A percentile compares a stretch with the other conserved stretches of the same genome.
phyloP scores from a whole-genome alignment of 2,113 vertebrate genomes.

The Sebastes schlegelii region DNA sequence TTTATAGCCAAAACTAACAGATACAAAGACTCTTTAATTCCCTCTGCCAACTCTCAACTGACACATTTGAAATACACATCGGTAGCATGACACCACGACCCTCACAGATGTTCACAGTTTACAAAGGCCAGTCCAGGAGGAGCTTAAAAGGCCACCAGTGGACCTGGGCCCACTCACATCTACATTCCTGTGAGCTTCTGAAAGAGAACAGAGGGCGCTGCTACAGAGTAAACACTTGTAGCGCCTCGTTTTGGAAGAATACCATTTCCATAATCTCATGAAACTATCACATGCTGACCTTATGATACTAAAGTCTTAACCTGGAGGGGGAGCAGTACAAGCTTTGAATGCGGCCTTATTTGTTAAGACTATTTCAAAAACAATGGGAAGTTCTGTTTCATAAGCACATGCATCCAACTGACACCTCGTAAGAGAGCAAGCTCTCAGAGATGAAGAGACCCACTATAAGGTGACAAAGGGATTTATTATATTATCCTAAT shows the following conservation, averaged over 20 bases:
- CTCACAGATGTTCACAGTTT: conserved; percentile 24
- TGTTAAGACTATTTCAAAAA: conserved; percentile 70
- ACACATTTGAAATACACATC: conserved; percentile 17
- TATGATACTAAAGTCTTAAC: conserved; percentile 78
- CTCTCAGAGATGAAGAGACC: conserved; percentile 46
- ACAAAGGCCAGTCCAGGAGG: conserved; percentile 22
- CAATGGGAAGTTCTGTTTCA: conserved; percentile 74
- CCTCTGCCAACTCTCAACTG: background rate
- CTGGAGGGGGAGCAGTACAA: conserved; percentile 64
- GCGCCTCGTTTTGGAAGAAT: conserved; percentile 70
- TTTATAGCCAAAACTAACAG: background rate
- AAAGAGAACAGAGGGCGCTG: conserved; percentile 66
- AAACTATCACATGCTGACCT: conserved; percentile 80
- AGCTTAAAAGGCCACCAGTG: conserved; percentile 41
- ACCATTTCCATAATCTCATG: conserved; percentile 75
- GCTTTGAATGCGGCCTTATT: conserved; percentile 73
- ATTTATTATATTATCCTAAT: conserved; percentile 52
- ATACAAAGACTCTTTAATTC: background rate
- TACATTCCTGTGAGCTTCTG: conserved; percentile 70
- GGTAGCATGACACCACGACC: conserved; percentile 10
- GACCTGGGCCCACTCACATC: conserved; percentile 54
- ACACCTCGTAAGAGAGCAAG: conserved; percentile 58
- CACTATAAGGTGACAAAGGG: conserved; percentile 51
- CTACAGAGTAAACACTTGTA: conserved; percentile 72
- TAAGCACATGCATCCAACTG: conserved; percentile 52